phyloP scores from a whole-genome alignment of 2,797 vertebrate genomes.

The Ptychadena robeensis region DNA sequence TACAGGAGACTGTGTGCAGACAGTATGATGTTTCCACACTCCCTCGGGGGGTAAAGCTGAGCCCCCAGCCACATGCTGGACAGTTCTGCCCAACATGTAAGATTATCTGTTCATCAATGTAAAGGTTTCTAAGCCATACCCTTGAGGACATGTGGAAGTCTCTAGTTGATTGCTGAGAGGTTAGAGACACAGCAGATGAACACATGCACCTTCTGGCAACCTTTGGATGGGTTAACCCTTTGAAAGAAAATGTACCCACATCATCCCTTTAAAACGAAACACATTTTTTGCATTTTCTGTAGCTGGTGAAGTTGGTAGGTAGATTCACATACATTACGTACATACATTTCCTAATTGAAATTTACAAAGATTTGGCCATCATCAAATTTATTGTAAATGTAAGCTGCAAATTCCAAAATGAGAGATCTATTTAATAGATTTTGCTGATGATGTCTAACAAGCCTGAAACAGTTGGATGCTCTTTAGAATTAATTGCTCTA shows the following conservation, averaged over 20 bases:
- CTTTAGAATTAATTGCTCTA: no score
- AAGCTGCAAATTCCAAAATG: no score
- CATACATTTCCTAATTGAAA: no score
- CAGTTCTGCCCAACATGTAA: constrained; percentile 61
- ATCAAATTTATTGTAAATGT: no score
- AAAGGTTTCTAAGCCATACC: constrained; percentile 60
- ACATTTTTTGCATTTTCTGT: neutral
- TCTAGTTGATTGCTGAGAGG: constrained; percentile 49
- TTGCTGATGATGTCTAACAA: no score
- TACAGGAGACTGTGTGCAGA: constrained; percentile 44
- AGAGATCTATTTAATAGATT: no score
- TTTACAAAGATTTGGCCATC: no score
- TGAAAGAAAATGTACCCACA: neutral
- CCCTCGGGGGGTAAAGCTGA: constrained; percentile 16
- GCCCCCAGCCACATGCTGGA: constrained; percentile 61
- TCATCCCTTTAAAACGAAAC: neutral
- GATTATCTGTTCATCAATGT: constrained; percentile 62
- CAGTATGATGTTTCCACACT: constrained; percentile 53
- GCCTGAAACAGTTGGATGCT: no score
- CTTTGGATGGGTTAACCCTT: constrained; percentile 28
- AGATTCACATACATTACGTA: no score
- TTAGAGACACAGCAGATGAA: constrained; percentile 53
- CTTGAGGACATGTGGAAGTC: constrained; percentile 45
- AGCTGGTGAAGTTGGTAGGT: neutral
- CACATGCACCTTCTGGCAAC: constrained; percentile 51